phyloP scores from a whole-genome alignment of 2,888 invertebrate species.

The Panzeria rudis region DNA sequence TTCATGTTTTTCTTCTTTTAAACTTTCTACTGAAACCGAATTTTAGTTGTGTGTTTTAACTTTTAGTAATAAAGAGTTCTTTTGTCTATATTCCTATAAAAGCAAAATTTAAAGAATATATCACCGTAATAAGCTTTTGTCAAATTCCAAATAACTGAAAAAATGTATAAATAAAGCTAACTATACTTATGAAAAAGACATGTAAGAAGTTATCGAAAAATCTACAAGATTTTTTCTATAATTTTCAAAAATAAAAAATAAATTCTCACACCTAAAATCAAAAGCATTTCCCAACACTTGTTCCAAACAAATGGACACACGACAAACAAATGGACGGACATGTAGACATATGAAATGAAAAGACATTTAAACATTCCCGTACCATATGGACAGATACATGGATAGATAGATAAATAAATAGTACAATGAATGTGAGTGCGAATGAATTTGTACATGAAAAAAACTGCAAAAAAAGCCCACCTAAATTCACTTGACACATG shows the following conservation, averaged over 20 bases:
- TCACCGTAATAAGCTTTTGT: conserved; percentile 58
- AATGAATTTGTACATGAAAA: conserved; percentile 44
- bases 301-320: conserved; percentile 40
- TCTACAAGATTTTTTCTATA: conserved; percentile 37
- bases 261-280: conserved; percentile 69
- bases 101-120: conserved; percentile 17
- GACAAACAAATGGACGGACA: conserved; percentile 25
- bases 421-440: conserved; percentile 46
- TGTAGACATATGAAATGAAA: conserved; percentile 27
- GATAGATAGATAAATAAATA: conserved; percentile 38
- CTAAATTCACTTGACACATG: conserved; percentile 73
- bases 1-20: conserved; percentile 17
- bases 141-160: conserved; percentile 42
- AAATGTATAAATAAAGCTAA: conserved; percentile 4
- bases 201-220: conserved; percentile 15
- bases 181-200: conserved; percentile 12
- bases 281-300: conserved; percentile 60
- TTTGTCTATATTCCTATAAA: conserved; percentile 35
- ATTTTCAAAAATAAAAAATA: conserved; percentile 20
- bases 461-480: conserved; percentile 60
- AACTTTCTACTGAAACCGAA: conserved; percentile 8
- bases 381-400: conserved; percentile 33
- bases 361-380: conserved; percentile 51
- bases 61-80: neutral
- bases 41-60: conserved; percentile 22